Evolutionary conservation across 2,797 vertebrate species (phyloP).

Genomic region (Gymnoscopelus braueri): DNA sequence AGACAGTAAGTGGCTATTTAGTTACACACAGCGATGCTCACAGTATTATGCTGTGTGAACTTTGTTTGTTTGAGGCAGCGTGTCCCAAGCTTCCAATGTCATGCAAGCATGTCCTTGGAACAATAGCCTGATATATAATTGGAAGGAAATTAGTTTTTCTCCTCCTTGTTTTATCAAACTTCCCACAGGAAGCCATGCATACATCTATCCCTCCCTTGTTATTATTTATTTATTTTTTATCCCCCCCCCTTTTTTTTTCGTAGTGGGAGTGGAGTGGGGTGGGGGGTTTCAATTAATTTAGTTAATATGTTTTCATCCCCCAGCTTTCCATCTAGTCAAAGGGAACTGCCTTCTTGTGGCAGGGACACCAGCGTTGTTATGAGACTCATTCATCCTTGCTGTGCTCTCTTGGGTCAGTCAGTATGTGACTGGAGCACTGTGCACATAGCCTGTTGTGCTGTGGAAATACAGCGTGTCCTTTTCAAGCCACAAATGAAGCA

Average conservation of each 20-base stretch:
- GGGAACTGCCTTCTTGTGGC: conserved; percentile 54
- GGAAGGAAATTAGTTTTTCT: conserved; percentile 70
- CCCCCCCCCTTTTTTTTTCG: conserved; percentile 29
- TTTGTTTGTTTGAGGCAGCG: conserved; percentile 4
- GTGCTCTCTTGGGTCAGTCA: conserved; percentile 61
- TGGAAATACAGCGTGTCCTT: conserved; percentile 69
- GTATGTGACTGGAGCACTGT: conserved; percentile 57
- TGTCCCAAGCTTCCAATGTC: conserved; percentile 43
- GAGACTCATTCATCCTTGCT: conserved; percentile 68
- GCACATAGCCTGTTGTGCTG: conserved; percentile 53
- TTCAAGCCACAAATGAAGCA: conserved; percentile 58
- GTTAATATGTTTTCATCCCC: conserved; percentile 77
- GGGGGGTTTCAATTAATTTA: conserved; percentile 76
- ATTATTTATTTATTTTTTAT: conserved; percentile 9
- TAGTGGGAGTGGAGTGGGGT: conserved; percentile 19
- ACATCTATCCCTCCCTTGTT: conserved; percentile 51
- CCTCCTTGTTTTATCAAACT: conserved; percentile 50
- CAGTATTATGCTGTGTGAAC: not conserved
- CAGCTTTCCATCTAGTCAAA: conserved; percentile 61
- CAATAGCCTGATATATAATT: conserved; percentile 71
- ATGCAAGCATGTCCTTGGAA: conserved; percentile 51
- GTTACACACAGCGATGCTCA: not conserved
- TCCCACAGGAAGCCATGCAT: conserved; percentile 51
- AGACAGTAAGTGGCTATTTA: not conserved
- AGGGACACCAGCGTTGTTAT: conserved; percentile 58